Conservation (phyloP, 2,797 vertebrate genomes). For the Geotrypetes seraphini region DNA sequence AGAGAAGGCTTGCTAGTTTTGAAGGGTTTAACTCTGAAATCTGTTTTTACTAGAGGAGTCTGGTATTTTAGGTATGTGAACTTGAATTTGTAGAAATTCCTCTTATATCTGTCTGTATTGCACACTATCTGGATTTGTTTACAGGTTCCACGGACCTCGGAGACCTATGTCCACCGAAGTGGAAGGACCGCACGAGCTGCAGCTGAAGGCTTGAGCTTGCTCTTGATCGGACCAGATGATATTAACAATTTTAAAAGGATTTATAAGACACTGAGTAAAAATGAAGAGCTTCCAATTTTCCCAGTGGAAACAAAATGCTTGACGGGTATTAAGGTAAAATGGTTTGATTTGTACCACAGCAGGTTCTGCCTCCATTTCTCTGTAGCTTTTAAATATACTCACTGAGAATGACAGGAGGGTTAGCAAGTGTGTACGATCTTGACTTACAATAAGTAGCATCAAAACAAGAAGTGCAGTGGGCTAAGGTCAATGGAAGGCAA, state of each 20-base stretch:
- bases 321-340: conserved; percentile 73
- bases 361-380: too few relatives aligned
- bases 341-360: too few relatives aligned
- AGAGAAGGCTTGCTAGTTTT: too few relatives aligned
- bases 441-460: too few relatives aligned
- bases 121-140: background rate
- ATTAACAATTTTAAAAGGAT: conserved; percentile 87
- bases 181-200: conserved; percentile 86
- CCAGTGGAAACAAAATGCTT: conserved; percentile 79
- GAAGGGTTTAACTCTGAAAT: too few relatives aligned
- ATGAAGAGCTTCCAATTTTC: conserved; percentile 79
- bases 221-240: conserved; percentile 84
- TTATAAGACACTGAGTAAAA: conserved; percentile 75
- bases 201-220: conserved; percentile 78
- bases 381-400: too few relatives aligned
- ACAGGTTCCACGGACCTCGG: conserved; percentile 87
- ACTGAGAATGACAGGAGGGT: too few relatives aligned
- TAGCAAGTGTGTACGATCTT: too few relatives aligned
- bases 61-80: background rate
- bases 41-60: background rate
- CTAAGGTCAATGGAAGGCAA: too few relatives aligned
- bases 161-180: conserved; percentile 88
- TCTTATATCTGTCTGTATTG: background rate
- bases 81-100: background rate
- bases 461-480: too few relatives aligned